Evolutionary conservation across 2,888 invertebrate genomes (phyloP).

Genomic region (Synanthedon tipuliformis): DNA sequence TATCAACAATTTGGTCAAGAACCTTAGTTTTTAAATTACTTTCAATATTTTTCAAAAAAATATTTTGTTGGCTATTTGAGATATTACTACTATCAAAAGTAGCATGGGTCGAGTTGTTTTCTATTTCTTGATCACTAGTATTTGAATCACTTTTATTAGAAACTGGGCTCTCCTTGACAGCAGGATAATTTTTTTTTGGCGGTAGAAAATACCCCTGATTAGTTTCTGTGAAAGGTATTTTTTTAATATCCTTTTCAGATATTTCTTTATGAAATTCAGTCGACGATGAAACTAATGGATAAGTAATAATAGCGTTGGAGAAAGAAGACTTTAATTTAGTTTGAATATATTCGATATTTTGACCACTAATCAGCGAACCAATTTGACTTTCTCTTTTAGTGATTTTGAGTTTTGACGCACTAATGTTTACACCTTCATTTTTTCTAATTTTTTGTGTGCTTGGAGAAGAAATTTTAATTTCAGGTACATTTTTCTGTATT

Average conservation of each 20-base stretch:
- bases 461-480: neutral
- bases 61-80: no score
- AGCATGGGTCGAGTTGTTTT: no score
- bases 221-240: slow-evolving; percentile 6
- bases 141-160: no score
- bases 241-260: slow-evolving; percentile 7
- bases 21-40: no score
- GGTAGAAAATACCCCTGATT: slow-evolving; percentile 22
- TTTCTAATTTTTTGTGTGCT: neutral
- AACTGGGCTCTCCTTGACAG: no score
- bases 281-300: slow-evolving; percentile 25
- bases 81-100: no score
- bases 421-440: neutral
- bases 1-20: no score
- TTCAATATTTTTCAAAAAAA: no score
- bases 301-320: slow-evolving; percentile 38
- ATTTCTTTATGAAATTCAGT: slow-evolving; percentile 16
- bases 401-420: slow-evolving; percentile 1
- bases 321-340: slow-evolving; percentile 15
- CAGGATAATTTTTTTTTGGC: slow-evolving; percentile 15
- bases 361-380: slow-evolving; percentile 16
- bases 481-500: neutral
- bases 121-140: no score
- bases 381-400: slow-evolving; percentile 5
- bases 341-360: slow-evolving; percentile 10